Evolutionary conservation across 2,113 vertebrate genomes (phyloP).

Genomic region (Rallus limicola): DNA sequence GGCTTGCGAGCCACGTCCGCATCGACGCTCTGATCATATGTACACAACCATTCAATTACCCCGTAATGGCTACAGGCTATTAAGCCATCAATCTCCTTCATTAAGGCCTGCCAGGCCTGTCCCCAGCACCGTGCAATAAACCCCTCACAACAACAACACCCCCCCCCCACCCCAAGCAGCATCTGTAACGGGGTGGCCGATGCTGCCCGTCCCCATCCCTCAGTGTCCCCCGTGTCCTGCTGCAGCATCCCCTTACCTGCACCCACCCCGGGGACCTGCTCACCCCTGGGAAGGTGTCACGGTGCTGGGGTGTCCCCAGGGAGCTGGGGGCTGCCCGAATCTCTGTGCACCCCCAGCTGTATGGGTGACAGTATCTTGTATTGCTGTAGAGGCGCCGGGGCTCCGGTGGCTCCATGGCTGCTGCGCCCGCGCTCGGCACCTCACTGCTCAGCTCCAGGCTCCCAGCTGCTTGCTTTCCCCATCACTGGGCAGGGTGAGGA

Average conservation of each 20-base stretch:
- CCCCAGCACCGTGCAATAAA: background rate
- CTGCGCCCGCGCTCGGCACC: background rate
- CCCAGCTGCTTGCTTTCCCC: background rate
- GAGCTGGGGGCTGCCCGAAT: background rate
- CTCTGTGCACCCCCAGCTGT: background rate
- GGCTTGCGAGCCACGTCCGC: background rate
- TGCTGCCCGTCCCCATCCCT: too few species aligned
- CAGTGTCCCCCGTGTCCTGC: background rate
- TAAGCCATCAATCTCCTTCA: slow-evolving; percentile 65
- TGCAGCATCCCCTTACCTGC: rapidly evolving
- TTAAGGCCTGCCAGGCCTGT: slow-evolving; percentile 31
- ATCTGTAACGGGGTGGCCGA: background rate
- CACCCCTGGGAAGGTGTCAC: rapidly evolving
- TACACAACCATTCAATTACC: slow-evolving; percentile 65
- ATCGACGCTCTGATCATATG: slow-evolving; percentile 3
- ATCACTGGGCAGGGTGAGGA: background rate
- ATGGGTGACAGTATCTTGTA: slow-evolving; percentile 59
- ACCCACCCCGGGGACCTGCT: background rate
- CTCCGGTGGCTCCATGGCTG: slow-evolving; percentile 48
- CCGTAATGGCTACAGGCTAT: slow-evolving; percentile 44
- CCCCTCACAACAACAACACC: slow-evolving; percentile 3
- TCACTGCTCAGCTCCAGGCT: background rate
- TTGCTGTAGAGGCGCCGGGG: slow-evolving; percentile 32
- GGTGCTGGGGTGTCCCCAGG: background rate
- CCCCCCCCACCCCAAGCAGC: background rate